Evolutionary conservation across 2,113 vertebrate species (phyloP).

Genomic region (Delphinapterus leucas): DNA sequence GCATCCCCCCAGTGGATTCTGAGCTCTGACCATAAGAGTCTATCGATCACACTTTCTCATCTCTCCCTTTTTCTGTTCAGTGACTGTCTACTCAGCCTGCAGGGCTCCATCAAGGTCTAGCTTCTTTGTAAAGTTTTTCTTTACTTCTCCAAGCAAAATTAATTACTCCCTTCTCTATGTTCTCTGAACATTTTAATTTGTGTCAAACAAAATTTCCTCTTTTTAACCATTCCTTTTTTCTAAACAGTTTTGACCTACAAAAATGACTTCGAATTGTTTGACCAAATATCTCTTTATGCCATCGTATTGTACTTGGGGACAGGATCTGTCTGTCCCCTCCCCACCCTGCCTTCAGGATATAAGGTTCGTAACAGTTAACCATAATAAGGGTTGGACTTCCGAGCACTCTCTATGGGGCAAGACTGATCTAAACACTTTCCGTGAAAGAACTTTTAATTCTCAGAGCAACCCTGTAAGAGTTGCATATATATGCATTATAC

Average conservation of each 20-base stretch:
- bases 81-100: not conserved
- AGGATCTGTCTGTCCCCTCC: not conserved
- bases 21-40: not conserved
- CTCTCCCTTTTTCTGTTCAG: not conserved
- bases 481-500: not conserved
- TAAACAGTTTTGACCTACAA: not conserved
- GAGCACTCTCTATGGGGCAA: not conserved
- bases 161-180: not conserved
- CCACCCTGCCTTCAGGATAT: accelerated
- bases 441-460: not conserved
- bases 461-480: not conserved
- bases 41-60: not conserved
- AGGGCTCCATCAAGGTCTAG: not conserved
- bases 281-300: not conserved
- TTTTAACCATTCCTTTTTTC: not conserved
- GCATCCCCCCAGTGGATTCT: not conserved
- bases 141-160: not conserved
- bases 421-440: not conserved
- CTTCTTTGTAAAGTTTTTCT: not conserved
- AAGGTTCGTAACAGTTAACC: not conserved
- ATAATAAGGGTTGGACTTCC: not conserved
- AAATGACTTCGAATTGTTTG: not conserved
- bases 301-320: not conserved
- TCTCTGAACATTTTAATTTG: not conserved
- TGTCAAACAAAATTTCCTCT: not conserved